These are phyloP conservation scores for Mystacornis crossleyi DNA, from an alignment of 2,113 vertebrate species.

Conservation along the genomic window DNA sequence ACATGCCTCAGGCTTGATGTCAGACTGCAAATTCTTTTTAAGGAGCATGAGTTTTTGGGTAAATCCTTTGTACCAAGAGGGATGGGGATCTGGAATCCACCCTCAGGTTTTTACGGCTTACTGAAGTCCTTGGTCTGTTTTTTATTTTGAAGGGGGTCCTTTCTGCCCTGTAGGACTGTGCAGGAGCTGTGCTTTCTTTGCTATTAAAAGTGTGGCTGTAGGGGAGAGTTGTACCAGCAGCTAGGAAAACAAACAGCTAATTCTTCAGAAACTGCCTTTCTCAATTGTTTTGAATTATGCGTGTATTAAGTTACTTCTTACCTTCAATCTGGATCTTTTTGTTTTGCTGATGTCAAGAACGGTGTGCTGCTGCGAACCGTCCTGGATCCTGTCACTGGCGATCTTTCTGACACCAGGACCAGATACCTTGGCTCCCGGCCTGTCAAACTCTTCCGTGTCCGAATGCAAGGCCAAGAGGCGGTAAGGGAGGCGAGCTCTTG, in stretches of 20 bases:
- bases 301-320: neutral
- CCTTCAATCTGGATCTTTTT: neutral
- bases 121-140: neutral
- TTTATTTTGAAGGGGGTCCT: neutral
- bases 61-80: neutral
- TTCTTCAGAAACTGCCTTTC: neutral
- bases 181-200: neutral
- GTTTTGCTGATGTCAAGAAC: slow-evolving; percentile 76
- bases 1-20: neutral
- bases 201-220: neutral
- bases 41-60: neutral
- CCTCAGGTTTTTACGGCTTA: neutral
- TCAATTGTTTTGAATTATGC: neutral
- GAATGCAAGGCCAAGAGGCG: slow-evolving; percentile 99
- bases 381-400: slow-evolving; percentile 93
- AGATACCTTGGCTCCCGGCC: slow-evolving; percentile 94
- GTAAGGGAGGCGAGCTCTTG: slow-evolving; percentile 75
- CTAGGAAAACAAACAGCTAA: neutral
- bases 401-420: slow-evolving; percentile 95
- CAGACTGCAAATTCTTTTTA: neutral
- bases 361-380: slow-evolving; percentile 94
- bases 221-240: neutral
- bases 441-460: slow-evolving; percentile 95
- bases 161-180: neutral
- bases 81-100: neutral